Evolutionary conservation across 1,140 invertebrate species (phyloP).

Genomic region (Caerostris darwini): DNA sequence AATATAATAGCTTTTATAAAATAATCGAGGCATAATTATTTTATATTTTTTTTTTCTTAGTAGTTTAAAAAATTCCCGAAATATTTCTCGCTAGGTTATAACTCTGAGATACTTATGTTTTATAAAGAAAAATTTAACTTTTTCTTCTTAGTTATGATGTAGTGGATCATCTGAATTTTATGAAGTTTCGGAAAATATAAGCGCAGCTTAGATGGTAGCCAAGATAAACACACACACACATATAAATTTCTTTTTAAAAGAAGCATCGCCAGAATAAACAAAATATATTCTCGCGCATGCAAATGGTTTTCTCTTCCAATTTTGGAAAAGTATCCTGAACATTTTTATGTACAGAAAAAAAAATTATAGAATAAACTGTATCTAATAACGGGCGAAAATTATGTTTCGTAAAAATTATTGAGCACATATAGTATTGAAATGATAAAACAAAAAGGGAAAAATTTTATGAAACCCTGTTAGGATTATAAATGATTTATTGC

Average conservation of each 20-base stretch:
- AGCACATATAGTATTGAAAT: too few relatives aligned
- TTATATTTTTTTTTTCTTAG: neutral
- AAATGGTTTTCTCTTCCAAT: neutral
- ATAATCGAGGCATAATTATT: neutral
- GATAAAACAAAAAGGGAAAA: too few relatives aligned
- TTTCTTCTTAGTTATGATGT: neutral
- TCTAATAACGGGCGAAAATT: too few relatives aligned
- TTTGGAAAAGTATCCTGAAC: too few relatives aligned
- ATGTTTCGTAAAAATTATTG: too few relatives aligned
- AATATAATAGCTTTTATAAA: neutral
- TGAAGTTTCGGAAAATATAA: neutral
- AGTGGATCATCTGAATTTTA: neutral
- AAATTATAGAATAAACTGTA: too few relatives aligned
- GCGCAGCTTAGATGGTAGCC: neutral
- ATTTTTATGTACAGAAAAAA: too few relatives aligned
- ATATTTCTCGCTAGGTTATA: neutral
- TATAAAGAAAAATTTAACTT: neutral
- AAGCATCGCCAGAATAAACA: neutral
- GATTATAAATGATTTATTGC: too few relatives aligned
- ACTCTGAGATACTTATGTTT: neutral
- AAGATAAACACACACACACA: neutral
- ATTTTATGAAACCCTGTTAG: too few relatives aligned
- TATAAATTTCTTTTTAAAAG: neutral
- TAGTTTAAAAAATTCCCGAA: neutral
- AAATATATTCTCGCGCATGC: neutral